Percentiles rank a stretch among this genome's conserved stretches.
phyloP scores from a whole-genome alignment of 2,113 vertebrate genomes.

The Dinomys branickii region DNA sequence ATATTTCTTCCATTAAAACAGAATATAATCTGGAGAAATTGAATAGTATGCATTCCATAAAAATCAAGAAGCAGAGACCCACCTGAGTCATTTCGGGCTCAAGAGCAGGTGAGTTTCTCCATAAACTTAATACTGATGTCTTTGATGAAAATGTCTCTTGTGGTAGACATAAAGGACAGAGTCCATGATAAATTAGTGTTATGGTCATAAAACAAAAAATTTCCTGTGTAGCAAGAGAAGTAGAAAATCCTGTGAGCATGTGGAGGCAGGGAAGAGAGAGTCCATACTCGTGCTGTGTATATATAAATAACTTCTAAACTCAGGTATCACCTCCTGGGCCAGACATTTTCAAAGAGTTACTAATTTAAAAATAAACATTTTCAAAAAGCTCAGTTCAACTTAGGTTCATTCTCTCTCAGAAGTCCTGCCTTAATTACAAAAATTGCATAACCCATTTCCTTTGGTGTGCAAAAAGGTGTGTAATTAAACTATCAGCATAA shows the following conservation, averaged over 20 bases:
- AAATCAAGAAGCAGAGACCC: conserved; percentile 40
- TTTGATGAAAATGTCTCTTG: neutral
- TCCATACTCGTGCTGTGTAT: neutral
- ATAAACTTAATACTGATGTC: conserved; percentile 38
- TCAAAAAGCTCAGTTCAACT: conserved; percentile 84
- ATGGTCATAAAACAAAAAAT: conserved; percentile 35
- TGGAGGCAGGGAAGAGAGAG: neutral
- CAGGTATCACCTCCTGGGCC: conserved; percentile 44
- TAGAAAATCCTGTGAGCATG: neutral
- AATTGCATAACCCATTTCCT: conserved; percentile 88
- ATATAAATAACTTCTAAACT: conserved; percentile 25
- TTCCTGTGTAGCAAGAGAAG: conserved; percentile 25
- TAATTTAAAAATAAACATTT: conserved; percentile 84
- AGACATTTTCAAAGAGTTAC: conserved; percentile 77
- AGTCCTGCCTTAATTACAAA: conserved; percentile 89
- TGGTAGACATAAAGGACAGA: neutral
- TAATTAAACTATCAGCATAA: conserved; percentile 92
- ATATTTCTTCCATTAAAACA: conserved; percentile 8
- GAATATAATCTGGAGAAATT: conserved; percentile 26
- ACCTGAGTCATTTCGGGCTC: conserved; percentile 9
- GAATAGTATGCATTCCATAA: neutral
- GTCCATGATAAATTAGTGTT: neutral
- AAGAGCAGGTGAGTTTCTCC: conserved; percentile 15
- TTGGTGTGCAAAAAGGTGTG: conserved; percentile 92
- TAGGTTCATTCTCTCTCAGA: conserved; percentile 85